A percentile compares a stretch with the other conserved stretches of the same genome.
Conservation (phyloP, 2,113 vertebrate genomes). For the Phaethon lepturus region DNA sequence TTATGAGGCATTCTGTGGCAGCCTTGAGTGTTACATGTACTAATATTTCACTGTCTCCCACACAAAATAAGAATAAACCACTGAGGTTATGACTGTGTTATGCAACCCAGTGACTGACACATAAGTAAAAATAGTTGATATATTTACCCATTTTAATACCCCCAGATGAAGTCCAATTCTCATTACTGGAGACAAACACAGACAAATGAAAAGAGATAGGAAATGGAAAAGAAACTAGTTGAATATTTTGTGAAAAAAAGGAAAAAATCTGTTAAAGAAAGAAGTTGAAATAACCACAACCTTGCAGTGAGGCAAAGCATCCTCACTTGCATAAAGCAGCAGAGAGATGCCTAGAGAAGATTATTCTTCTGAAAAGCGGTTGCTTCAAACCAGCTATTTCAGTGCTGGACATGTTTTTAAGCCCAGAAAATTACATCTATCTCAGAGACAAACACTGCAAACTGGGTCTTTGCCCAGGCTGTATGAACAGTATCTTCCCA, state of each 20-base stretch:
- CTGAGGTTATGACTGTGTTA: not conserved
- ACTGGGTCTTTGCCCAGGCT: not conserved
- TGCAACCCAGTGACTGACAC: not conserved
- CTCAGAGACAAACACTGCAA: not conserved
- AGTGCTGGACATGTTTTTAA: not conserved
- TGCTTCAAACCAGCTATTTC: not conserved
- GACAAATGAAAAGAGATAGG: not conserved
- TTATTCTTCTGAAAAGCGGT: not conserved
- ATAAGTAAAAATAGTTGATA: not conserved
- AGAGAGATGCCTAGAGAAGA: not conserved
- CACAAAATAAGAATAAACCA: slow-evolving; percentile 31
- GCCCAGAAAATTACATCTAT: not conserved
- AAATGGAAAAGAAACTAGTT: not conserved
- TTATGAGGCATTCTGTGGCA: not conserved
- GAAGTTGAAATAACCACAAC: not conserved
- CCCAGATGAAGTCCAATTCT: not conserved
- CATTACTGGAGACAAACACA: not conserved
- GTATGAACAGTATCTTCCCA: not conserved
- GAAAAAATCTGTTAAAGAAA: not conserved
- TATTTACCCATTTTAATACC: not conserved
- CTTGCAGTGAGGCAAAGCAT: not conserved
- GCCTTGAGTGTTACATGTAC: not conserved
- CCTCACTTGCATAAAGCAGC: not conserved
- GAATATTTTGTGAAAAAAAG: not conserved
- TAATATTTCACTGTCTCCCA: not conserved